A percentile compares a stretch with the other conserved stretches of the same genome.
phyloP scores from a whole-genome alignment of 2,888 invertebrate species.

The Tetranychus truncatus region DNA sequence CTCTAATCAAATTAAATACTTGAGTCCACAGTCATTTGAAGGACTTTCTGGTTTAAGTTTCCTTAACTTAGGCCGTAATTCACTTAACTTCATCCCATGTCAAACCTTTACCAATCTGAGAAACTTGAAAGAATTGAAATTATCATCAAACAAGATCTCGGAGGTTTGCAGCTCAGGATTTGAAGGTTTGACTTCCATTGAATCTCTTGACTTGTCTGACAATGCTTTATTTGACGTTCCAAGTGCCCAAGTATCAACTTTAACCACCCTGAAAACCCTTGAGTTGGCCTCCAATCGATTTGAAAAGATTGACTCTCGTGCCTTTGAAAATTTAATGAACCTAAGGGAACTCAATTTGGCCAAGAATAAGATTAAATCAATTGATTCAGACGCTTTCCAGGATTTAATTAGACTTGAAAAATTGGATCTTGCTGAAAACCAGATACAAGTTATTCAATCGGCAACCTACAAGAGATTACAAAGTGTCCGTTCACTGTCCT shows the following conservation, averaged over 20 bases:
- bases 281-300: slow-evolving; percentile 2
- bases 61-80: not conserved
- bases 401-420: slow-evolving; percentile 36
- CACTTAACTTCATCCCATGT: slow-evolving; percentile 1
- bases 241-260: not conserved
- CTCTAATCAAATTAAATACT: not conserved
- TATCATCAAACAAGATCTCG: slow-evolving; percentile 1
- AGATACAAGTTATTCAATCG: slow-evolving; percentile 23
- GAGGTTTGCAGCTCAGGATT: not conserved
- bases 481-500: slow-evolving; percentile 29
- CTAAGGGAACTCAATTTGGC: slow-evolving; percentile 10
- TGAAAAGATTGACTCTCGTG: not conserved
- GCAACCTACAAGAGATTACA: not conserved
- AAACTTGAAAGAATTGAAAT: slow-evolving; percentile 7
- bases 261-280: not conserved
- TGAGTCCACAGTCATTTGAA: slow-evolving; percentile 4
- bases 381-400: slow-evolving; percentile 6
- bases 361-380: not conserved
- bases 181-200: slow-evolving; percentile 6
- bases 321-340: slow-evolving; percentile 10
- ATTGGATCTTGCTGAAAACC: slow-evolving; percentile 34
- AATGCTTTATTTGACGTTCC: slow-evolving; percentile 1
- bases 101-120: not conserved
- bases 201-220: not conserved
- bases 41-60: not conserved